Base-by-base conservation (phyloP, 2,888 invertebrate species). In the Rhamphomyia laevipes region DNA sequence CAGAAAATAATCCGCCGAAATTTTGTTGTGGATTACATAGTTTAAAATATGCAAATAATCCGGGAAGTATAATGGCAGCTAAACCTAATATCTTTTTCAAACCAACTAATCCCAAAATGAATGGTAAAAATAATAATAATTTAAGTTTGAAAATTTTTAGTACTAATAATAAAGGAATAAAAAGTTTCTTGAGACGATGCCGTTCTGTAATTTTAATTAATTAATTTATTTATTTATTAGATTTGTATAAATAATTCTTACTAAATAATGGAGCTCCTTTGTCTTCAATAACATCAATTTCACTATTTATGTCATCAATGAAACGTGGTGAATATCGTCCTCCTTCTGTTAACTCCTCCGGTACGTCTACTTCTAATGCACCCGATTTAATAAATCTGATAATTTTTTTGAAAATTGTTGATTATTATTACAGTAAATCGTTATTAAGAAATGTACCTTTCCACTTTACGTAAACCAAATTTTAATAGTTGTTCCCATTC, bases 81-180 rank as follows among this genome's bases (percentile, higher is more conserved):
- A 89, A 81, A 41, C 86, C 86, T 1, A 89, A 75, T 66, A 89
- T 77, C 63, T 89, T 89, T 71, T 89, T 88, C 63, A 89, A 84
- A 45, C 89, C 88, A 27, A 82, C 88, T 55, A 89, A 73, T 2
- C 89, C 89, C 43, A 89, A 74, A 56, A 89, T 87, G 56, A 89
- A 76, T 2, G 89, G 89, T 67, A 89, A 69, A 74, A 89, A 87
- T 6, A 89, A 73, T 4, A 89, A 73, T 46, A 89, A 73, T 64
- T 89, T 89, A 64, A 89, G 64, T 70, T 89, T 89, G 76, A 89
- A 89, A 58, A 89, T 73, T 70, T 89, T 89, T 56, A 89, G 67
- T 56, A 89, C 82, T 59, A 89, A 71, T 61, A 89, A 70, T 75
- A 89, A 77, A 1, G 89, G 89, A 54, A 89, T 85, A 63, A 89